A percentile compares a stretch with the other conserved stretches of the same genome.
These are phyloP conservation scores for Diorhabda sublineata DNA, from an alignment of 1,140 invertebrate genomes.

Conservation along the genomic window DNA sequence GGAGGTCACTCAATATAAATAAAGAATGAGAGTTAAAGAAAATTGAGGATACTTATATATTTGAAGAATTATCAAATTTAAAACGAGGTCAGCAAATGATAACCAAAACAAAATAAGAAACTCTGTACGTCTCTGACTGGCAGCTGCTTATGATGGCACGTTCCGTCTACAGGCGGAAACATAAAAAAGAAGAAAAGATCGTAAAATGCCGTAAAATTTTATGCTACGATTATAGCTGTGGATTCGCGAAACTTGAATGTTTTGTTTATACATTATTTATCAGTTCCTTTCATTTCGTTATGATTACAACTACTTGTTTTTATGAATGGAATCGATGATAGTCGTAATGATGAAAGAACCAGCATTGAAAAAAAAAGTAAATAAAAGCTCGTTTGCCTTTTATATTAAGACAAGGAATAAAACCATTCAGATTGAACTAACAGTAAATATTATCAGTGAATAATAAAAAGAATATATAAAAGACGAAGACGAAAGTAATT, in stretches of 20 bases:
- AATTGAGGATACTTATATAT: too few species aligned
- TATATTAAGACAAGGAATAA: too few species aligned
- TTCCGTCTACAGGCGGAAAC: neutral
- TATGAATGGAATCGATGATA: neutral
- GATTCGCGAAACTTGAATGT: neutral
- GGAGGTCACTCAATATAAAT: too few species aligned
- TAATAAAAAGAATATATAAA: too few species aligned
- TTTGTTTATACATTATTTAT: neutral
- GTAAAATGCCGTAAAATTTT: neutral
- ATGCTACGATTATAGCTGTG: neutral
- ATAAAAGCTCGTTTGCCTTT: too few species aligned
- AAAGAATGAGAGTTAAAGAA: too few species aligned
- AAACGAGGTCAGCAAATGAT: neutral
- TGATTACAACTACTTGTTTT: neutral
- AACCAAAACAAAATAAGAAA: neutral
- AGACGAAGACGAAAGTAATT: too few species aligned
- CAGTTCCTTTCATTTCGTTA: neutral
- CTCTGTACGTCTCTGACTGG: neutral
- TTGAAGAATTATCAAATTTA: too few species aligned
- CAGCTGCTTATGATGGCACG: constrained; percentile 1
- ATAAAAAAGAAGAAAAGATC: neutral
- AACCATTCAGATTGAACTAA: too few species aligned
- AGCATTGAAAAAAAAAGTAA: too few species aligned
- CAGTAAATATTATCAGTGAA: too few species aligned
- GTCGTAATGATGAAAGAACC: too few species aligned